Percentiles rank a stretch among this genome's conserved stretches.
These are phyloP conservation scores for Griposia aprilina DNA, from an alignment of 2,888 invertebrate genomes.

Conservation along the genomic window DNA sequence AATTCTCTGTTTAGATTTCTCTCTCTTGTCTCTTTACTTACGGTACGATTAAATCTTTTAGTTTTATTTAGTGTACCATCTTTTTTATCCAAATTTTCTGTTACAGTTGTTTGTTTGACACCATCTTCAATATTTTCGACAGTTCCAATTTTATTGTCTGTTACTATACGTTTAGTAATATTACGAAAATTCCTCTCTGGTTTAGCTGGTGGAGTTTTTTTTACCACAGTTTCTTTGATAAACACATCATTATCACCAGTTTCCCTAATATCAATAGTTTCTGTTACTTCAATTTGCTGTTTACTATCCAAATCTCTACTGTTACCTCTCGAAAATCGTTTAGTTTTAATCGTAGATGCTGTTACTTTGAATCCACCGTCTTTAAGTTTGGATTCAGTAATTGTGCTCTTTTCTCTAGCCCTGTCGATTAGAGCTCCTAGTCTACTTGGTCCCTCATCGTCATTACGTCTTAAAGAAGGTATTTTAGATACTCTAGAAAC, in stretches of 20 bases:
- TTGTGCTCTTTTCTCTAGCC: conserved; percentile 40
- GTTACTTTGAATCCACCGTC: conserved; percentile 64
- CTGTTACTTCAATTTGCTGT: conserved; percentile 42
- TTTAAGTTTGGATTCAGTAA: conserved; percentile 39
- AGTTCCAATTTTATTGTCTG: conserved; percentile 25
- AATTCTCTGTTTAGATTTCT: conserved; percentile 43
- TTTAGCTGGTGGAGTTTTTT: conserved; percentile 35
- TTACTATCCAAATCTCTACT: conserved; percentile 47
- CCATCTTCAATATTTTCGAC: conserved; percentile 10
- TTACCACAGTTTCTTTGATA: conserved; percentile 22
- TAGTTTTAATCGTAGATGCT: conserved; percentile 56
- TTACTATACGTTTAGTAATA: conserved; percentile 26
- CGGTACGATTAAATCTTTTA: conserved; percentile 60
- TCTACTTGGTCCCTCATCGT: conserved; percentile 55
- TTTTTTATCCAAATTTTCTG: conserved; percentile 33
- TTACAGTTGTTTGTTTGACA: neutral
- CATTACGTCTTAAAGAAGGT: conserved; percentile 79
- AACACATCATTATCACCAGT: conserved; percentile 43
- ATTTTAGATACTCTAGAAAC: conserved; percentile 75
- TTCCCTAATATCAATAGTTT: conserved; percentile 46
- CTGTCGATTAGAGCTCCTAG: conserved; percentile 43
- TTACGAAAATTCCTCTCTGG: conserved; percentile 37
- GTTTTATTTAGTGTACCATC: conserved; percentile 56
- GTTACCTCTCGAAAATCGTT: conserved; percentile 52
- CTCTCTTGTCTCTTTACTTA: conserved; percentile 55